These are phyloP conservation scores for Drosophila repleta DNA, from an alignment of 1,140 invertebrate species.

Conservation along the genomic window DNA sequence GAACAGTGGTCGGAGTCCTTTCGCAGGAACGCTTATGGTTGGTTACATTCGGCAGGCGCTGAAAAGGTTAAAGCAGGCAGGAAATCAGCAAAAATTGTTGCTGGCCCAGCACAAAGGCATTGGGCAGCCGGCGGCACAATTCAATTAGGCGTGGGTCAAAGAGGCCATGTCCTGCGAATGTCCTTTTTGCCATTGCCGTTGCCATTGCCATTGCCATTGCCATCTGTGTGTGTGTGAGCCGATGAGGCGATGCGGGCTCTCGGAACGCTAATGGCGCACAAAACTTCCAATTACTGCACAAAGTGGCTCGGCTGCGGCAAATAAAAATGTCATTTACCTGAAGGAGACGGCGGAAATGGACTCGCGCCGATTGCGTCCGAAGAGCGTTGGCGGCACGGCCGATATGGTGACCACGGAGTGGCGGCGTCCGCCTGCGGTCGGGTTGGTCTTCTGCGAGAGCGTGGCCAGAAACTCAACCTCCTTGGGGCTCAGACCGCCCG, in stretches of 20 bases:
- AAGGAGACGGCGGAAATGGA: constrained; percentile 89
- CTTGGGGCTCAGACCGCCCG: constrained; percentile 87
- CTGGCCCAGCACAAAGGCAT: constrained; percentile 60
- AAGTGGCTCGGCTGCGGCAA: constrained; percentile 24
- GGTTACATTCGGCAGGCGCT: constrained; percentile 7
- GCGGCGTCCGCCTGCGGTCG: constrained; percentile 89
- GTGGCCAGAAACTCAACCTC: constrained; percentile 91
- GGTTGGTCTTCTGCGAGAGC: constrained; percentile 79
- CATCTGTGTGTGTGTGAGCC: background rate
- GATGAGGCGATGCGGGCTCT: constrained; percentile 8
- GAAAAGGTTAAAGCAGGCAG: constrained; percentile 15
- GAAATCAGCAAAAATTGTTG: constrained; percentile 54
- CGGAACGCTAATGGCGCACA: constrained; percentile 50
- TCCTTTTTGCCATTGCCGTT: background rate
- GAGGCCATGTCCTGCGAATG: constrained; percentile 14
- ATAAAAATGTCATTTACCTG: constrained; percentile 64
- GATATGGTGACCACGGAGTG: constrained; percentile 94
- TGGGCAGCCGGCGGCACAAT: constrained; percentile 62
- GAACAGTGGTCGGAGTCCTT: background rate
- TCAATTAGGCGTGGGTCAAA: constrained; percentile 62
- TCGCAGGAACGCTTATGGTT: background rate
- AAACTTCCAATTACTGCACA: constrained; percentile 49
- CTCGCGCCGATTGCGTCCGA: constrained; percentile 91
- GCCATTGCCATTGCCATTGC: background rate
- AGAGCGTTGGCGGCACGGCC: constrained; percentile 89